Evolutionary conservation across 1,140 invertebrate genomes (phyloP).

Genomic region (Papilio xuthus): DNA sequence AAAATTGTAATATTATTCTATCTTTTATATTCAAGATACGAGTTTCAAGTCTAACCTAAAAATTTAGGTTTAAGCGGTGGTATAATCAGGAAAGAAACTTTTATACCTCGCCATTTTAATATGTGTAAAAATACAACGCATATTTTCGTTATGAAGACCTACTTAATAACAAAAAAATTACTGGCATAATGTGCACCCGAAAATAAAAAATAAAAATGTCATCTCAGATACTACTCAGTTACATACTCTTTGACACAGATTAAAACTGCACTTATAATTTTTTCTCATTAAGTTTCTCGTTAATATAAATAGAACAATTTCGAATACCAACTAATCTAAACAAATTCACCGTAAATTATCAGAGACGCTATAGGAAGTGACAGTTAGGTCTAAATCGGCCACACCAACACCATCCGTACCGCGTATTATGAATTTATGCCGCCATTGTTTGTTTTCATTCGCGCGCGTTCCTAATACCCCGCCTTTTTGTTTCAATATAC

Average conservation of each 20-base stretch:
- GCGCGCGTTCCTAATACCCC: slow-evolving; percentile 55
- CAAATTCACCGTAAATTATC: slow-evolving; percentile 43
- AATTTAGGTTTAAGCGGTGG: background rate
- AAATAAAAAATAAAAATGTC: background rate
- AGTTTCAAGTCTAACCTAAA: background rate
- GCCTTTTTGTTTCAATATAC: slow-evolving; percentile 58
- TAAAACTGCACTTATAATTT: background rate
- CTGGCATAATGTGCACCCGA: background rate
- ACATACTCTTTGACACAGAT: too few species aligned
- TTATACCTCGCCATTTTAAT: background rate
- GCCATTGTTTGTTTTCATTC: slow-evolving; percentile 66
- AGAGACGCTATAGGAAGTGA: slow-evolving; percentile 36
- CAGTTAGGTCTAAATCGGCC: slow-evolving; percentile 46
- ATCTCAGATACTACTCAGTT: background rate
- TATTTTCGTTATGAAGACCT: background rate
- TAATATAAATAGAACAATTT: background rate
- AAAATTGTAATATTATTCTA: background rate
- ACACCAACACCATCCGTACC: slow-evolving; percentile 16
- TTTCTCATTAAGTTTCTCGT: background rate
- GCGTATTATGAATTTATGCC: slow-evolving; percentile 57
- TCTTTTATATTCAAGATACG: background rate
- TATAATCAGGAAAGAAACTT: background rate
- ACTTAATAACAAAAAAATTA: background rate
- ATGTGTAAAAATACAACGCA: background rate
- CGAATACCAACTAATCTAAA: slow-evolving; percentile 13